Evolutionary conservation across 2,888 invertebrate species (phyloP).

Genomic region (Brachylomia viminalis): DNA sequence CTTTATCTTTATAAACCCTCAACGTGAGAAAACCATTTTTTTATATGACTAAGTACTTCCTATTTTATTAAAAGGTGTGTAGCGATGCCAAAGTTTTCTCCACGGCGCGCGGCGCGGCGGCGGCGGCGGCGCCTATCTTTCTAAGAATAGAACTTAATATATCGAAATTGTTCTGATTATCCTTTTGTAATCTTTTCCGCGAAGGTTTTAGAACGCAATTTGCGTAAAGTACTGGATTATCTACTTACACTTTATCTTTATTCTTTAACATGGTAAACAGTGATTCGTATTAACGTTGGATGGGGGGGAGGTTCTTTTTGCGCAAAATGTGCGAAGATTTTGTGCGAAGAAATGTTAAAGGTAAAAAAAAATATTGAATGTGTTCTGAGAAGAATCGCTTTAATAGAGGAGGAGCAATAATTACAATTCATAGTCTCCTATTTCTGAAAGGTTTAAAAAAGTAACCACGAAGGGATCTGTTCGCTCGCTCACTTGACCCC

Average conservation of each 20-base stretch:
- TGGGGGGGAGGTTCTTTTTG: not conserved
- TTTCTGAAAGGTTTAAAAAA: too few species aligned
- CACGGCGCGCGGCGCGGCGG: too few species aligned
- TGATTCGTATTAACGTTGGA: not conserved
- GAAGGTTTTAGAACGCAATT: constrained; percentile 33
- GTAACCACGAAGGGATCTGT: too few species aligned
- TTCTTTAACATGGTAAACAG: constrained; percentile 1
- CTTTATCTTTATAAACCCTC: not conserved
- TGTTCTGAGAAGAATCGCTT: too few species aligned
- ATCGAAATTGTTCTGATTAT: constrained; percentile 30
- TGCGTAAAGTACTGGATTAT: constrained; percentile 18
- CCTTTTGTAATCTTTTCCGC: constrained; percentile 41
- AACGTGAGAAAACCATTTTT: not conserved
- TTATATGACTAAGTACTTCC: not conserved
- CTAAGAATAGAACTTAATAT: constrained; percentile 33
- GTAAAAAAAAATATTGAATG: too few species aligned
- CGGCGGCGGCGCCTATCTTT: not conserved
- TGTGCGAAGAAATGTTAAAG: not conserved
- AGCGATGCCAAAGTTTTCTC: not conserved
- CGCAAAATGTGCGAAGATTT: not conserved
- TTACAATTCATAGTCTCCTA: too few species aligned
- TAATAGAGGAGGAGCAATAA: too few species aligned
- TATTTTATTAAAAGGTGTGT: constrained; percentile 18
- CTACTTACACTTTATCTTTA: constrained; percentile 10
- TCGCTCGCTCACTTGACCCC: too few species aligned